These are phyloP conservation scores for Serinus canaria DNA, from an alignment of 2,113 vertebrate genomes.

Conservation along the genomic window DNA sequence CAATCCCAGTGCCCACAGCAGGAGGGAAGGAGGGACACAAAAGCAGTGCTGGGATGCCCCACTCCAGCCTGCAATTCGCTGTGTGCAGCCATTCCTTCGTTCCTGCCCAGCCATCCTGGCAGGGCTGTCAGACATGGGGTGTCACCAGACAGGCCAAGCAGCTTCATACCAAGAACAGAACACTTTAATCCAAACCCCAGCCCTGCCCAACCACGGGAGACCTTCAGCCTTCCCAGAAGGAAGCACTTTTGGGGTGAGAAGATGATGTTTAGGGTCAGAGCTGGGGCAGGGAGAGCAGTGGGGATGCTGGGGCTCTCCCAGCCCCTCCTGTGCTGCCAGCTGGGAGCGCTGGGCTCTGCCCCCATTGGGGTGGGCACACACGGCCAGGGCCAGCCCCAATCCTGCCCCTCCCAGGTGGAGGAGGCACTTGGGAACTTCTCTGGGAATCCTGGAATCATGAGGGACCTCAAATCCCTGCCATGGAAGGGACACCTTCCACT, in stretches of 20 bases:
- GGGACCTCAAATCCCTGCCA: neutral
- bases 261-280: neutral
- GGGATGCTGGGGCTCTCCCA: neutral
- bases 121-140: neutral
- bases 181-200: neutral
- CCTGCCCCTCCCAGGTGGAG: neutral
- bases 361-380: neutral
- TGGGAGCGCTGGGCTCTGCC: neutral
- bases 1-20: accelerated
- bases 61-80: neutral
- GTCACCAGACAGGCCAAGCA: neutral
- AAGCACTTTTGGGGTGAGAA: neutral
- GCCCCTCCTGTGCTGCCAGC: neutral
- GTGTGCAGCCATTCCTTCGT: neutral
- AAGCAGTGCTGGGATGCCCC: neutral
- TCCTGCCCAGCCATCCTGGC: neutral
- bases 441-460: neutral
- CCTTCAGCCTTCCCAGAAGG: accelerated
- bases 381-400: neutral
- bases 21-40: neutral
- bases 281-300: neutral
- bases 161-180: neutral
- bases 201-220: neutral
- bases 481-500: neutral
- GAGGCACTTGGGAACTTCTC: neutral